Base-by-base conservation (phyloP, 2,888 invertebrate genomes). In the Phaonia tiefii region DNA sequence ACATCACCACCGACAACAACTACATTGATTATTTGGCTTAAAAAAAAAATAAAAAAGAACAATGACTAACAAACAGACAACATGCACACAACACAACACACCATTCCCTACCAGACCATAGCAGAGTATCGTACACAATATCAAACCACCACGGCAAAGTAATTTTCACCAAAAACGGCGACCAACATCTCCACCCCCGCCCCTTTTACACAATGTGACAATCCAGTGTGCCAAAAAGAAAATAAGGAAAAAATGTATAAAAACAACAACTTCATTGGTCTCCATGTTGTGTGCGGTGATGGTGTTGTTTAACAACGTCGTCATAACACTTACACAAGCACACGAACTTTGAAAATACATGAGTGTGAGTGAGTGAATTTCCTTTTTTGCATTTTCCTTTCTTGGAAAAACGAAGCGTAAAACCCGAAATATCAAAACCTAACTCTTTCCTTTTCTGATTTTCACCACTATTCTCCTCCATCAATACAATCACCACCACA, bases 381-480 rank as follows among this genome's bases (percentile, higher is more conserved):
- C 54, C 51, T 22, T 15, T 46, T 10, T 46, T 46, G 31, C n/a
- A 51, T 69, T 42, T 56, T 56, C 13, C 39, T 56, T 17, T 26
- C 15, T 44, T 71, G 70, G 20, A 58, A 71, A 31, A 71, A 58
- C 44, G 44, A 20, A 26, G 31, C 58, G 71, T 71, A 49, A 49
- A 60, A 60, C 7, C 22, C 72, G 3, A 13, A 31, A n/a, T n/a
- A n/a, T n/a, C n/a, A 60, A 10, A 72, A 37, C 60, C 17, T 49
- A 54, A 25, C 37, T 51, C 20, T 31, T 67, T 54, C 8, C 31
- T 31, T 31, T 3, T 3, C 31, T 31, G 3, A 8, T 31, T 5
- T 31, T 5, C 31, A 8, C 31, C n/a, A n/a, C n/a, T n/a, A n/a
- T n/a, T n/a, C 4, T 66, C 17, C 42, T 67, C 20, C 37, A 4